Evolutionary conservation across 2,888 invertebrate species (phyloP).

Genomic region (Athalia circularis): DNA sequence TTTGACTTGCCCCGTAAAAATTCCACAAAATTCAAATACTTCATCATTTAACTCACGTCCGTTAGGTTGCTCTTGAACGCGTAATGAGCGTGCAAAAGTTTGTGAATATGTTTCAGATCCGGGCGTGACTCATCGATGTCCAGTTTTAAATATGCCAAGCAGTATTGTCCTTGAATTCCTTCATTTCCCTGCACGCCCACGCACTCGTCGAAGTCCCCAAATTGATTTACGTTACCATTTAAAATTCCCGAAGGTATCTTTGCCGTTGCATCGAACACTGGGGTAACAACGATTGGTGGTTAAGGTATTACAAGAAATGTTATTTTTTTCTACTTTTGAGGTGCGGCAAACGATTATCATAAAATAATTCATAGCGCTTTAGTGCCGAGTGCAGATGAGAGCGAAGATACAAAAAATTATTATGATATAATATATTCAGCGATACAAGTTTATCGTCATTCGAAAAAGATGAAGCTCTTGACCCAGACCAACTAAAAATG

Average conservation of each 20-base stretch:
- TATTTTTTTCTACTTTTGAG: too few relatives aligned
- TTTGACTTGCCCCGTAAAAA: neutral
- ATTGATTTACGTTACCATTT: conserved; percentile 82
- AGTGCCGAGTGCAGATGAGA: too few relatives aligned
- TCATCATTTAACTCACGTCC: conserved; percentile 78
- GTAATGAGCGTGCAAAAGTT: conserved; percentile 78
- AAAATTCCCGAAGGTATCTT: conserved; percentile 82
- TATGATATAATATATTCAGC: too few relatives aligned
- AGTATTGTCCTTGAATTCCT: conserved; percentile 79
- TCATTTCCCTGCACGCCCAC: conserved; percentile 72
- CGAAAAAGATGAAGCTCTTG: too few relatives aligned
- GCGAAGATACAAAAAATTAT: too few relatives aligned
- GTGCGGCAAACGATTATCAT: neutral
- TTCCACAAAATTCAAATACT: neutral
- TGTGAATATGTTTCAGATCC: conserved; percentile 76
- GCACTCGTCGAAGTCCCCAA: conserved; percentile 84
- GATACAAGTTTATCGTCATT: too few relatives aligned
- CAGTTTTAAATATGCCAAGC: conserved; percentile 80
- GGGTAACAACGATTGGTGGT: conserved; percentile 49
- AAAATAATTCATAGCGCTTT: neutral
- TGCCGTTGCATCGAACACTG: conserved; percentile 85
- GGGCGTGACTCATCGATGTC: conserved; percentile 75
- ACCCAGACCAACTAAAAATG: too few relatives aligned
- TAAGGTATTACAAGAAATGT: neutral
- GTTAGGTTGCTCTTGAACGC: conserved; percentile 80